Evolutionary conservation across 2,888 invertebrate species (phyloP).

Genomic region (Polyploca ridens): DNA sequence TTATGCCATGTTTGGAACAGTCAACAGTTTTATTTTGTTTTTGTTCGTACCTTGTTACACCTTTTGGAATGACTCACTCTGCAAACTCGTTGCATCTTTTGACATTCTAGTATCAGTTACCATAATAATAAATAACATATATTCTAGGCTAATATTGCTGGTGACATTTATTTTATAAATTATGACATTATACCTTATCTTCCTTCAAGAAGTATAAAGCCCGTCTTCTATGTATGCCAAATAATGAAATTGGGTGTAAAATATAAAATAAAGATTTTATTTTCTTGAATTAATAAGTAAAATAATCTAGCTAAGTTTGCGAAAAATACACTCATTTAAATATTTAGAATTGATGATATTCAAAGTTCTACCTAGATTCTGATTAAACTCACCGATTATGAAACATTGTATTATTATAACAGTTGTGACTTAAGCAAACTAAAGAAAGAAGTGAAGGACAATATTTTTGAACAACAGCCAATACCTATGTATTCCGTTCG

Average conservation of each 20-base stretch:
- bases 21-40: conserved; percentile 11
- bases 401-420: neutral
- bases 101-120: neutral
- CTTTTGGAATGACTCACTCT: conserved; percentile 17
- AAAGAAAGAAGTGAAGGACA: conserved; percentile 1
- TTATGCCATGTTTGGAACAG: conserved; percentile 10
- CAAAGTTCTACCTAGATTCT: too few relatives aligned
- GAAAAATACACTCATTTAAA: too few relatives aligned
- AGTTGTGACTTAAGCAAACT: neutral
- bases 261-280: too few relatives aligned
- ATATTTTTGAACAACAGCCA: conserved; percentile 6
- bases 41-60: conserved; percentile 9
- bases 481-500: neutral
- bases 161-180: neutral
- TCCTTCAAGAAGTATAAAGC: too few relatives aligned
- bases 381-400: neutral
- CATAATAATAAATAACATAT: neutral
- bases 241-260: neutral
- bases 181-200: too few relatives aligned
- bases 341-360: too few relatives aligned
- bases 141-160: neutral
- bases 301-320: too few relatives aligned
- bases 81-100: neutral
- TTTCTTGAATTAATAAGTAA: too few relatives aligned
- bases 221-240: too few relatives aligned